Base-by-base conservation (phyloP, 2,113 vertebrate species). In the Channa maculata region DNA sequence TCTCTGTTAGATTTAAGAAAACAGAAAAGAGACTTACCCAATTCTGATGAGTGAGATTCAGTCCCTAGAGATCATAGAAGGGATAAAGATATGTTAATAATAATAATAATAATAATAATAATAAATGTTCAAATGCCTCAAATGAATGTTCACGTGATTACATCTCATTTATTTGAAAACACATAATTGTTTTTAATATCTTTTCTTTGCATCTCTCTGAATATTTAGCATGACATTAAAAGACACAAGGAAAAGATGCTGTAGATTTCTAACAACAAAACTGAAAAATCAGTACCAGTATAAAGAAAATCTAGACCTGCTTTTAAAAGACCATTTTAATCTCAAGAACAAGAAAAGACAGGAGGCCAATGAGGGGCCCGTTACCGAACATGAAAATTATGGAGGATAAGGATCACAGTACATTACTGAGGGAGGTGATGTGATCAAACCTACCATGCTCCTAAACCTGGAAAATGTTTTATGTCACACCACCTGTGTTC, bases 31-130 rank as follows among this genome's bases (percentile, higher is more conserved):
- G 0, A 75, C 95, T 86, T 96, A 98, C 98, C 97, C 95, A 96
- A 95, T 86, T 99, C 98, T 87, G 95, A 93, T 71, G 96, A 98
- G 71, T 96, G 95, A 86, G 95, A 95, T 82, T 97, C 97, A 93
- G 94, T 95, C 44, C 96, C 98, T 99, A 91, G 49, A 80, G 86
- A 74, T 89, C 68, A 82, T 52, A 79, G 48, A 71, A 24, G 1
- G 24, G 24, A 24, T 24, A 24, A 24, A 24, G 24, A 24, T 24
- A 24, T 24, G 24, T 24, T 24, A 24, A 24, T 24, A 24, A 24
- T 24, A 24, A 24, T 24, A 24, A 24, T 24, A 24, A 24, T 24
- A 24, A 24, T 24, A 24, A 24, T 24, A 24, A 24, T 24, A 24
- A 24, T 24, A 24, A 24, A 24, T 24, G 24, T 24, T 24, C 24